Evolutionary conservation across 2,113 vertebrate genomes (phyloP).

Genomic region (Varanus komodoensis): DNA sequence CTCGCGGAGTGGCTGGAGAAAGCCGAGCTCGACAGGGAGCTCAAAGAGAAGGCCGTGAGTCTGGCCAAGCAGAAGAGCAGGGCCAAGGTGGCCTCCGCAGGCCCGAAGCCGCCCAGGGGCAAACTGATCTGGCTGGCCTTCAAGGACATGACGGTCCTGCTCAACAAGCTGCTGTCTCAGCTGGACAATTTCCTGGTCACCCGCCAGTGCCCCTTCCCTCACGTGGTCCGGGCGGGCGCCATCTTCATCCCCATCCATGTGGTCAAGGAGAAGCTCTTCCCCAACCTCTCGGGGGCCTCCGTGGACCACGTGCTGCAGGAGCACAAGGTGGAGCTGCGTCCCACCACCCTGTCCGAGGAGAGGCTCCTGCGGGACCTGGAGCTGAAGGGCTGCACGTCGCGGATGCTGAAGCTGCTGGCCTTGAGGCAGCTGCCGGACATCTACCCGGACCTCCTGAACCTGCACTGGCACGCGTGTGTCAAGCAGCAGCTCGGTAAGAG

Average conservation of each 20-base stretch:
- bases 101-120: conserved; percentile 60
- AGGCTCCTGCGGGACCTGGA: conserved; percentile 86
- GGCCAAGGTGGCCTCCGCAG: conserved; percentile 63
- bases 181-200: conserved; percentile 81
- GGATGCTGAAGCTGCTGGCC: conserved; percentile 90
- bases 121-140: conserved; percentile 84
- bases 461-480: conserved; percentile 85
- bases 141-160: conserved; percentile 72
- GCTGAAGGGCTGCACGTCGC: conserved; percentile 87
- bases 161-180: conserved; percentile 79
- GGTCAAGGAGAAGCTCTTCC: conserved; percentile 93
- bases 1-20: conserved; percentile 75
- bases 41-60: conserved; percentile 60
- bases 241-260: conserved; percentile 94
- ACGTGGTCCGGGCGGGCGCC: conserved; percentile 87
- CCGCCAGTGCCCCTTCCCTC: conserved; percentile 88
- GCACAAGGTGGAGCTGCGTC: conserved; percentile 91
- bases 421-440: conserved; percentile 90
- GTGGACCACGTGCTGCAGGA: conserved; percentile 94
- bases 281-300: conserved; percentile 79
- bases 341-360: conserved; percentile 94
- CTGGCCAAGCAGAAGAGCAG: conserved; percentile 73
- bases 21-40: conserved; percentile 55
- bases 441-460: conserved; percentile 85
- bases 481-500: conserved; percentile 88